Conservation (phyloP, 2,888 invertebrate species). For the Antitype chi region DNA sequence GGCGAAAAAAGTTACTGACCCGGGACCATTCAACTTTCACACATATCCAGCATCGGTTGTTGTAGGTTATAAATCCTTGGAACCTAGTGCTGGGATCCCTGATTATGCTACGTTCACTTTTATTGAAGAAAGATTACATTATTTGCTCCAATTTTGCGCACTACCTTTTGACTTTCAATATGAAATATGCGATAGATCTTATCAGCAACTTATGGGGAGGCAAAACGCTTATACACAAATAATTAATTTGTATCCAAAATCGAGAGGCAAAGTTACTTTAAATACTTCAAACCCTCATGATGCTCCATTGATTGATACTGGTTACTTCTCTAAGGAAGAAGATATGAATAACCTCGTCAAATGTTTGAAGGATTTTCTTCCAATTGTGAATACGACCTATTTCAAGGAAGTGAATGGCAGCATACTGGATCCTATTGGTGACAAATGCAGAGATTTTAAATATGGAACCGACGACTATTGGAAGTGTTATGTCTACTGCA, state of each 20-base stretch:
- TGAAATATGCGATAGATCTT: conserved; percentile 11
- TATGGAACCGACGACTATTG: conserved; percentile 66
- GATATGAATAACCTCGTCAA: conserved; percentile 69
- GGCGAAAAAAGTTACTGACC: neutral
- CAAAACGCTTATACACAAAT: conserved; percentile 38
- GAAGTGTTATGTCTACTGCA: conserved; percentile 60
- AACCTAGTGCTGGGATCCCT: conserved; percentile 23
- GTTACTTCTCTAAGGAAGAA: conserved; percentile 60
- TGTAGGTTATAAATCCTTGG: conserved; percentile 27
- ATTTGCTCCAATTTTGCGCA: conserved; percentile 20
- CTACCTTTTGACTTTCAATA: conserved; percentile 15
- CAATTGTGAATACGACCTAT: conserved; percentile 68
- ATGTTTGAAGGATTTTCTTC: conserved; percentile 68
- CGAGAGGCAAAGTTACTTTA: conserved; percentile 67
- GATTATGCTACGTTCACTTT: conserved; percentile 24
- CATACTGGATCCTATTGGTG: conserved; percentile 56
- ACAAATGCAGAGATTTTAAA: conserved; percentile 43
- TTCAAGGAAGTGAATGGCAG: conserved; percentile 68
- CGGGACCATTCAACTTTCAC: conserved; percentile 16
- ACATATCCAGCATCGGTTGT: conserved; percentile 5
- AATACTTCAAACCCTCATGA: conserved; percentile 65
- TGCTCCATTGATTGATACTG: conserved; percentile 64
- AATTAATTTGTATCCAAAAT: conserved; percentile 65
- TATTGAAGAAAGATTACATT: conserved; percentile 10
- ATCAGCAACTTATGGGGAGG: conserved; percentile 11